Evolutionary conservation across 2,797 vertebrate species (phyloP).

Genomic region (Philypnodon macrostomus): DNA sequence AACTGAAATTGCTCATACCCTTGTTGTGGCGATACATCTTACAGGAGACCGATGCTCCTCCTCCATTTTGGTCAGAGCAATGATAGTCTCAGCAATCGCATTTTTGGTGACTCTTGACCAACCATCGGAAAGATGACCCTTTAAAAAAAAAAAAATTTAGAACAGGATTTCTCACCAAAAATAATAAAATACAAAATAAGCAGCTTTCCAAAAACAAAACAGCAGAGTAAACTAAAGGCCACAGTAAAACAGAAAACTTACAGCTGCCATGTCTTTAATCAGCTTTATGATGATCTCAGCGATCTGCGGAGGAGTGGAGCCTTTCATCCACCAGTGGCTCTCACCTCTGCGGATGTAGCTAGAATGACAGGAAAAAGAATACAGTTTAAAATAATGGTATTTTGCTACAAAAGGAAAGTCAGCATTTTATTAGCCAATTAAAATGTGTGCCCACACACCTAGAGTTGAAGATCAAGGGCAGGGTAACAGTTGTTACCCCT

Average conservation of each 20-base stretch:
- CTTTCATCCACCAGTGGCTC: conserved; percentile 99
- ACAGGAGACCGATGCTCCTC: conserved; percentile 96
- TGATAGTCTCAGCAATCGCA: conserved; percentile 98
- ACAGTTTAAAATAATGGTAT: not conserved
- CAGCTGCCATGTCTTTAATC: conserved; percentile 98
- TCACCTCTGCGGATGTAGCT: conserved; percentile 96
- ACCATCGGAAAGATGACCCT: conserved; percentile 97
- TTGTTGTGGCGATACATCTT: conserved; percentile 95
- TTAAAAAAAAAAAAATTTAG: conserved; percentile 16
- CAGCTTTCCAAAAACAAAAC: too few species aligned
- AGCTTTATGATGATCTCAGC: conserved; percentile 99
- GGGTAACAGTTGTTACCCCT: conserved; percentile 95
- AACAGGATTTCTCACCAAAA: not conserved
- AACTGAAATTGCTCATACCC: too few species aligned
- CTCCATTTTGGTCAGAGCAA: conserved; percentile 99
- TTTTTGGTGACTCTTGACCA: conserved; percentile 99
- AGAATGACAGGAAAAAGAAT: conserved; percentile 15
- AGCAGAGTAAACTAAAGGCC: too few species aligned
- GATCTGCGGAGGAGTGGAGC: conserved; percentile 96
- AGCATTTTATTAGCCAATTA: not conserved
- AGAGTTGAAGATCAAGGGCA: conserved; percentile 99
- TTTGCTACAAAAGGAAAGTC: not conserved
- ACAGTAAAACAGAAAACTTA: conserved; percentile 76
- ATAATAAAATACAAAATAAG: not conserved
- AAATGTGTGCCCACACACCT: conserved; percentile 74